Evolutionary conservation across 2,888 invertebrate genomes (phyloP).

Genomic region (Orthonevra nobilis): DNA sequence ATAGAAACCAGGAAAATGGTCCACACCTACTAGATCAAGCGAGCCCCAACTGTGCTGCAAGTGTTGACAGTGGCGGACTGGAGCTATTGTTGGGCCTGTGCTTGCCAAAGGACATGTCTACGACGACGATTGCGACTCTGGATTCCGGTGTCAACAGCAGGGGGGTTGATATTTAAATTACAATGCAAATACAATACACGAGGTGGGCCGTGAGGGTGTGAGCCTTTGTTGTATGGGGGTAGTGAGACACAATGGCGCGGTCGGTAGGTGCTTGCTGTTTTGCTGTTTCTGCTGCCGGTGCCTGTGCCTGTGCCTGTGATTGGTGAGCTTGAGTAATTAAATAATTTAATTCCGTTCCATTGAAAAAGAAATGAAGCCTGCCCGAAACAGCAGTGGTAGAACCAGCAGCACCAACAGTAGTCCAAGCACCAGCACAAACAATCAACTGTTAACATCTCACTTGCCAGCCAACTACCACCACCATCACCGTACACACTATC

Average conservation of each 20-base stretch:
- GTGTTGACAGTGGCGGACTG: slow-evolving; percentile 58
- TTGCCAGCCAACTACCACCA: slow-evolving; percentile 66
- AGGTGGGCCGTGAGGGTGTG: too few relatives aligned
- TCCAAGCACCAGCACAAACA: slow-evolving; percentile 57
- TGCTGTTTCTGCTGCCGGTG: slow-evolving; percentile 72
- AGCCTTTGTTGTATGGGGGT: too few relatives aligned
- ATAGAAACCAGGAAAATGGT: slow-evolving; percentile 12
- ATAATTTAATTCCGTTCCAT: slow-evolving; percentile 74
- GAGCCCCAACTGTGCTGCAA: slow-evolving; percentile 37
- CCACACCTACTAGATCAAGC: slow-evolving; percentile 27
- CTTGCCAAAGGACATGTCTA: slow-evolving; percentile 55
- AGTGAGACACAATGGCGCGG: slow-evolving; percentile 24
- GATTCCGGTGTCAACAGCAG: slow-evolving; percentile 49
- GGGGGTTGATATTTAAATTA: slow-evolving; percentile 66
- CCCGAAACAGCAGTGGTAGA: slow-evolving; percentile 52
- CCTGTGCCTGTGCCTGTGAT: slow-evolving; percentile 77
- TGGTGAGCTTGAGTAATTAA: slow-evolving; percentile 78
- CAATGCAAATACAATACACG: slow-evolving; percentile 55
- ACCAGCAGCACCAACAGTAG: slow-evolving; percentile 32
- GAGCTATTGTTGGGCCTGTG: slow-evolving; percentile 43
- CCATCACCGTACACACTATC: slow-evolving; percentile 29
- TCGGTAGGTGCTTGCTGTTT: slow-evolving; percentile 60
- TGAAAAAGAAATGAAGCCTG: slow-evolving; percentile 70
- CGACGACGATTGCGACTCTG: slow-evolving; percentile 32
- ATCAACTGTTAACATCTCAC: slow-evolving; percentile 70